Conservation (phyloP, 2,888 invertebrate genomes). For the Phragmatobia fuliginosa region DNA sequence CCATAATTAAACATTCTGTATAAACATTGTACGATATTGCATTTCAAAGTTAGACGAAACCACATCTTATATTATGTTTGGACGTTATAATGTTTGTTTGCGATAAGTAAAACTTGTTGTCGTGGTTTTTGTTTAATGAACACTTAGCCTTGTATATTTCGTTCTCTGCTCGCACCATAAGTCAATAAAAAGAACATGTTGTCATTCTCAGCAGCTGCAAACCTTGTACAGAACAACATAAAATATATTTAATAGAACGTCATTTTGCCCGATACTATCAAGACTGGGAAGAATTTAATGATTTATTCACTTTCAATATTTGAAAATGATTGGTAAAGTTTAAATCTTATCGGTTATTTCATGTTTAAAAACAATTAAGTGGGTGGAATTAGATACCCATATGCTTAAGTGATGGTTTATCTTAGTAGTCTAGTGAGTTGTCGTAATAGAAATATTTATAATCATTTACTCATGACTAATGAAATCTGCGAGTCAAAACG, state of each 20-base stretch:
- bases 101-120: conserved; percentile 17
- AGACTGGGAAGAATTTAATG: too few species aligned
- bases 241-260: background rate
- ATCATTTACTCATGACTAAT: too few species aligned
- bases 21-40: conserved; percentile 45
- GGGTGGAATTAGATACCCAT: too few species aligned
- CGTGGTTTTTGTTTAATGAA: conserved; percentile 13
- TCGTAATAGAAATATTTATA: too few species aligned
- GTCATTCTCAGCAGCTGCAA: background rate
- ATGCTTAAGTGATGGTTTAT: too few species aligned
- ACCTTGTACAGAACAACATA: background rate
- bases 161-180: conserved; percentile 5
- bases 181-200: background rate
- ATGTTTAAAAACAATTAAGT: too few species aligned
- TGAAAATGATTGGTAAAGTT: too few species aligned
- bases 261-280: background rate
- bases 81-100: conserved; percentile 22
- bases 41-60: conserved; percentile 36
- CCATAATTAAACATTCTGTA: conserved; percentile 63
- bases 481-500: too few species aligned
- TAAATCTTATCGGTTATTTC: too few species aligned
- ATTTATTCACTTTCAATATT: too few species aligned
- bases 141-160: conserved; percentile 11
- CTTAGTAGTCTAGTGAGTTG: too few species aligned
- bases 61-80: conserved; percentile 27